phyloP scores from a whole-genome alignment of 2,113 vertebrate species.

The Ctenodactylus gundi region DNA sequence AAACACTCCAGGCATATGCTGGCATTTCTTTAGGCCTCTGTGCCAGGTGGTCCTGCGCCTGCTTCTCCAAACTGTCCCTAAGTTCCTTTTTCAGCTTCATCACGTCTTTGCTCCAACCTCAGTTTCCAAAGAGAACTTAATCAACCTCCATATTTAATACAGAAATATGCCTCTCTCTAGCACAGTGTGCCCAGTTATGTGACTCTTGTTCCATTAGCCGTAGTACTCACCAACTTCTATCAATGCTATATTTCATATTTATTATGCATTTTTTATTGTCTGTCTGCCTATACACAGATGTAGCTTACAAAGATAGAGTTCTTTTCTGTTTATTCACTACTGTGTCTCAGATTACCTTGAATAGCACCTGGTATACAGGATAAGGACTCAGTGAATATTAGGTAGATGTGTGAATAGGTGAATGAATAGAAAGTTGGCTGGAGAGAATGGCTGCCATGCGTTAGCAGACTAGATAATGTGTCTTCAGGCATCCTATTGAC shows the following conservation, averaged over 20 bases:
- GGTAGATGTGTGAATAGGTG: not conserved
- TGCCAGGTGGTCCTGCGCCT: not conserved
- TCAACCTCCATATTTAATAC: rapidly evolving
- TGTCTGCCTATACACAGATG: not conserved
- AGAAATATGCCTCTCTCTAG: rapidly evolving
- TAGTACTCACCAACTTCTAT: not conserved
- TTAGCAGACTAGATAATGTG: not conserved
- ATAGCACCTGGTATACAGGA: not conserved
- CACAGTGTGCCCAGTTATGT: not conserved
- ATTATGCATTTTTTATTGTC: not conserved
- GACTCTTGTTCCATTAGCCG: not conserved
- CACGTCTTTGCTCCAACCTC: not conserved
- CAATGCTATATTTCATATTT: not conserved
- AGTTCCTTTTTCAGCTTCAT: not conserved
- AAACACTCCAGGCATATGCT: not conserved
- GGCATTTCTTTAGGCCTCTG: not conserved
- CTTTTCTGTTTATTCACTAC: not conserved
- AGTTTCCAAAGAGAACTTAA: not conserved
- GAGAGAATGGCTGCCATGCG: not conserved
- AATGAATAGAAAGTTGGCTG: not conserved
- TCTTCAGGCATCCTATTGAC: not conserved
- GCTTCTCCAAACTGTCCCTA: not conserved
- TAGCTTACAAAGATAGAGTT: not conserved
- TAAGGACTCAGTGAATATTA: not conserved
- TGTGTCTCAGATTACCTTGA: not conserved